These are phyloP conservation scores for Lerista edwardsae DNA, from an alignment of 2,797 vertebrate genomes.

Conservation along the genomic window DNA sequence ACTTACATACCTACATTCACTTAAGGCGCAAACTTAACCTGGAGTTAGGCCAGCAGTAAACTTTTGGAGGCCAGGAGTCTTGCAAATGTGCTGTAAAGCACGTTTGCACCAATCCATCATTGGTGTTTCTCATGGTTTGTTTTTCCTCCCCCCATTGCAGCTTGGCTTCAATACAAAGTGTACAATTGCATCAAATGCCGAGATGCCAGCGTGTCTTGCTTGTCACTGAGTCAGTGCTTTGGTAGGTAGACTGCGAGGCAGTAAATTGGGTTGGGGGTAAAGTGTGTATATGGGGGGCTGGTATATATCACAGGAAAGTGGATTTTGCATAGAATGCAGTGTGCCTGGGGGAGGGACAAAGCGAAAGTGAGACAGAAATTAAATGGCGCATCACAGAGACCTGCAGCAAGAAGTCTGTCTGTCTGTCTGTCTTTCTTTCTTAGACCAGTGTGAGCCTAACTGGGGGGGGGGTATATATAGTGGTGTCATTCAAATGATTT, in stretches of 20 bases:
- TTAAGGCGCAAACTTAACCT: too few relatives aligned
- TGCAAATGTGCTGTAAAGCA: too few relatives aligned
- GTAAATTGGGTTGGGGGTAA: too few relatives aligned
- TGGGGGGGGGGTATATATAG: too few relatives aligned
- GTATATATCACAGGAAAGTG: not conserved
- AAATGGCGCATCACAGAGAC: not conserved
- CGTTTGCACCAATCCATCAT: not conserved
- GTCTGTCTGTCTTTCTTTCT: too few relatives aligned
- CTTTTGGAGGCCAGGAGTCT: too few relatives aligned
- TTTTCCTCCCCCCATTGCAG: not conserved
- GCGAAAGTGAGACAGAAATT: not conserved
- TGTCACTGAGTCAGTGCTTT: conserved; percentile 18
- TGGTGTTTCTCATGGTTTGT: not conserved
- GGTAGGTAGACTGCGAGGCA: conserved; percentile 13
- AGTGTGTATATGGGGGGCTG: not conserved
- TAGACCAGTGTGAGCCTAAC: not conserved
- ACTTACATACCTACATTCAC: too few relatives aligned
- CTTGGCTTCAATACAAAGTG: conserved; percentile 2
- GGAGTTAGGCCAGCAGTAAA: too few relatives aligned
- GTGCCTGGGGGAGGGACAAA: not conserved
- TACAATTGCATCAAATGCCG: conserved; percentile 9
- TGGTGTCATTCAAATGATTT: too few relatives aligned
- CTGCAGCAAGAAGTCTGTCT: not conserved
- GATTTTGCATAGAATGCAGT: not conserved
- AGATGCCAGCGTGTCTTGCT: not conserved